Evolutionary conservation across 2,797 vertebrate genomes (phyloP).

Genomic region (Cossypha dichroa): DNA sequence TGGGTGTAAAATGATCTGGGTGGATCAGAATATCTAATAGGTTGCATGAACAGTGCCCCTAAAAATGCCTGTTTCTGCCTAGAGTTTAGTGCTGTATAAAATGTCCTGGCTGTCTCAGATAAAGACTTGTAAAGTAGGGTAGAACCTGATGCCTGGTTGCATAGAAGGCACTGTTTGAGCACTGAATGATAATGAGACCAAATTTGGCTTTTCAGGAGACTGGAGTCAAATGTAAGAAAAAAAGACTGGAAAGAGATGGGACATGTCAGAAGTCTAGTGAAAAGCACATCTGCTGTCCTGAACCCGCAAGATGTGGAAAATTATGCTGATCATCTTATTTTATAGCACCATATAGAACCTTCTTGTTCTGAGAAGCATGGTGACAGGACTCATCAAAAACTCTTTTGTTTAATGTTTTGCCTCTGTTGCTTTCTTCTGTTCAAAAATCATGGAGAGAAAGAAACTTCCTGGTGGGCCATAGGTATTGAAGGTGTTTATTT

Average conservation of each 20-base stretch:
- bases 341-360: not conserved
- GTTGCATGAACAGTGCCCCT: not conserved
- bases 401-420: not conserved
- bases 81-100: not conserved
- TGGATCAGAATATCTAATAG: not conserved
- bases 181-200: not conserved
- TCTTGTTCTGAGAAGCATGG: not conserved
- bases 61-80: not conserved
- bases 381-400: not conserved
- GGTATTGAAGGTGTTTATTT: not conserved
- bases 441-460: not conserved
- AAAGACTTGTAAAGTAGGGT: not conserved
- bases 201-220: not conserved
- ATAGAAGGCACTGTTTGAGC: not conserved
- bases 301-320: not conserved
- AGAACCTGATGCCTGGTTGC: not conserved
- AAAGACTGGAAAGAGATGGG: not conserved
- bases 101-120: not conserved
- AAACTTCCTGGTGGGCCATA: not conserved
- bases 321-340: not conserved
- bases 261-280: not conserved
- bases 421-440: not conserved
- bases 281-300: not conserved
- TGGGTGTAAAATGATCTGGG: not conserved
- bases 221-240: not conserved